Base-by-base conservation (phyloP, 2,888 invertebrate species). In the Minunthozetes semirufus region DNA sequence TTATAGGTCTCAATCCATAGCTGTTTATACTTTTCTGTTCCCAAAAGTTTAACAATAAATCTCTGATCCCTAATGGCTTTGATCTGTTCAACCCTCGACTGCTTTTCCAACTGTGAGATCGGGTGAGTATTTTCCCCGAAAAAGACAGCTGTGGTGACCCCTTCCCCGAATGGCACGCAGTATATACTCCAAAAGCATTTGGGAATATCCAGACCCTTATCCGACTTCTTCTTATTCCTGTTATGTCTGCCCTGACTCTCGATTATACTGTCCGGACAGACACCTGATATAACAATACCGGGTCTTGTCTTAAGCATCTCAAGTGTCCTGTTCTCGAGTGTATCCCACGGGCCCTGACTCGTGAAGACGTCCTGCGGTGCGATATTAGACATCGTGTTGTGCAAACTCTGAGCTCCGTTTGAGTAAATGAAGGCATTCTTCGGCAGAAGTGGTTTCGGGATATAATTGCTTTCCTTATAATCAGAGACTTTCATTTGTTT, bases 311-410 rank as follows among this genome's bases (percentile, higher is more conserved):
- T 25, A 5, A 74, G 68, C 50, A 61, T 50, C 25, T 27, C 33
- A 6, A 72, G 27, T 9, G 72, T 46, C 27, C 33, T 46, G 25
- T 72, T 63, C 15, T 72, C 46, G 0, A 75, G 33, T 13, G 48
- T 48, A 46, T 13, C 8, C 75, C 75, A 75, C 1, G 72, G 72
- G 11, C 56, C 72, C n/a, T 29, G 50, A 19, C 22, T 25, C 1
- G 72, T 72, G 48, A 53, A 75, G n/a, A 50, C 50, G 15, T 76
- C 76, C 33, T 76, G 76, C n/a, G 76, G 76, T 4, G 76, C 76
- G 29, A 61, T 61, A n/a, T 29, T 33, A 3, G 61, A 27, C 22
- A 61, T 8, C 4, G 72, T 68, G 70, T 76, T 74, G 9, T 74
- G n/a, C 25, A 68, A 46, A 27, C 38, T 56, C 33, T 76, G 66